A percentile compares a stretch with the other conserved stretches of the same genome.
These are phyloP conservation scores for Luperina nickerlii DNA, from an alignment of 2,888 invertebrate genomes.

Conservation along the genomic window DNA sequence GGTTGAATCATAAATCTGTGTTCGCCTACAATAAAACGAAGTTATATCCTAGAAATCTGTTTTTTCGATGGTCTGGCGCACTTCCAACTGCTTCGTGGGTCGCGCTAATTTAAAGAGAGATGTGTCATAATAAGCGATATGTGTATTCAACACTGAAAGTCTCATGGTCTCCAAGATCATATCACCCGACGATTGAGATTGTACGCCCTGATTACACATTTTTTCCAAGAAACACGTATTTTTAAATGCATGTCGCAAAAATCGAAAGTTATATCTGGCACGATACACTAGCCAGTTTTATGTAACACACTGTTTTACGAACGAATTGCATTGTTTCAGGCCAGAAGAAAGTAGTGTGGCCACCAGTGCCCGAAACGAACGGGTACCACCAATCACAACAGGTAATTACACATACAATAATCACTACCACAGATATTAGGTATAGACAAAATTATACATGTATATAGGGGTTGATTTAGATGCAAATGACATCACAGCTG, in stretches of 20 bases:
- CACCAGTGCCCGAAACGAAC: constrained; percentile 93
- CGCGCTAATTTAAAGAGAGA: constrained; percentile 85
- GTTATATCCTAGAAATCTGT: constrained; percentile 71
- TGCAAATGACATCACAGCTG: constrained; percentile 78
- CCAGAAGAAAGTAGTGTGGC: constrained; percentile 96
- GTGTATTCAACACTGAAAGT: constrained; percentile 78
- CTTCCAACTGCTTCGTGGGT: constrained; percentile 82
- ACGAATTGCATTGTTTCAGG: constrained; percentile 89
- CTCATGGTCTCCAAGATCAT: constrained; percentile 73
- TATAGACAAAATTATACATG: constrained; percentile 44
- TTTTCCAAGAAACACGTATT: constrained; percentile 62
- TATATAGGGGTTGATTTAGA: constrained; percentile 73
- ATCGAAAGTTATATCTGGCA: constrained; percentile 38
- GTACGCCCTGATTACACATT: constrained; percentile 68
- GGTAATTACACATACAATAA: constrained; percentile 81
- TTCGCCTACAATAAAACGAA: constrained; percentile 64
- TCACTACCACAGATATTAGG: constrained; percentile 11
- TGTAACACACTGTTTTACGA: constrained; percentile 46
- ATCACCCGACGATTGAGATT: constrained; percentile 72
- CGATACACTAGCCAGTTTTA: constrained; percentile 40
- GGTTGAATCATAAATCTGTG: constrained; percentile 58
- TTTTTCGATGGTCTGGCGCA: constrained; percentile 82
- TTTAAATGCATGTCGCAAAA: constrained; percentile 54
- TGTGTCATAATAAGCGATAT: constrained; percentile 85
- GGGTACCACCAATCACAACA: constrained; percentile 91